Evolutionary conservation across 2,888 invertebrate genomes (phyloP).

Genomic region (Lycia hirtaria): DNA sequence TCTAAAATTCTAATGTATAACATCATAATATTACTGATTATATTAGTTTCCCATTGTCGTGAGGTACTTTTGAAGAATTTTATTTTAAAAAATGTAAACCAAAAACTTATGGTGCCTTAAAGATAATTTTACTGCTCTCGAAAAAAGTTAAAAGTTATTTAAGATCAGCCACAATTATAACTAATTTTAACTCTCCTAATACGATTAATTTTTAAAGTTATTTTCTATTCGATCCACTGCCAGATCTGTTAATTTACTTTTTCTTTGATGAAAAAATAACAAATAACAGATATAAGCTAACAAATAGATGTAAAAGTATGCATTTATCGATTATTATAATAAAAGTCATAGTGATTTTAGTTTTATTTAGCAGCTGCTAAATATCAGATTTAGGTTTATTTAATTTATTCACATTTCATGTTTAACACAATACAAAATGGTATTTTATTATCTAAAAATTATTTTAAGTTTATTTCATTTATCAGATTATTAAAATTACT

Average conservation of each 20-base stretch:
- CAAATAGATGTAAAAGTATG: conserved; percentile 22
- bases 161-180: conserved; percentile 22
- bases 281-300: conserved; percentile 12
- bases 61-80: background rate
- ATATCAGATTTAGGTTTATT: conserved; percentile 19
- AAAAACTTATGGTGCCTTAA: conserved; percentile 79
- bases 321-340: conserved; percentile 37
- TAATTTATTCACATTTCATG: background rate
- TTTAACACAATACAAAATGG: background rate
- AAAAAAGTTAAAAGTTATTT: conserved; percentile 8
- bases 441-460: too few relatives aligned
- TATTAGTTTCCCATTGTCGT: background rate
- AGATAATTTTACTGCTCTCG: conserved; percentile 41
- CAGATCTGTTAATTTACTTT: conserved; percentile 25
- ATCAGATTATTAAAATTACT: too few relatives aligned
- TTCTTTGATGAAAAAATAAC: conserved; percentile 15
- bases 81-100: conserved; percentile 51
- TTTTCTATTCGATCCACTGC: conserved; percentile 21
- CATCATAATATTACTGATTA: background rate
- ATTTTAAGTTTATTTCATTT: too few relatives aligned
- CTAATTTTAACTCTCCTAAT: conserved; percentile 13
- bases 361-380: conserved; percentile 8
- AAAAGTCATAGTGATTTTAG: conserved; percentile 38
- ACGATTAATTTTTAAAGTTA: background rate
- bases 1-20: background rate